Evolutionary conservation across 2,888 invertebrate genomes (phyloP).

Genomic region (Thecophora atra): DNA sequence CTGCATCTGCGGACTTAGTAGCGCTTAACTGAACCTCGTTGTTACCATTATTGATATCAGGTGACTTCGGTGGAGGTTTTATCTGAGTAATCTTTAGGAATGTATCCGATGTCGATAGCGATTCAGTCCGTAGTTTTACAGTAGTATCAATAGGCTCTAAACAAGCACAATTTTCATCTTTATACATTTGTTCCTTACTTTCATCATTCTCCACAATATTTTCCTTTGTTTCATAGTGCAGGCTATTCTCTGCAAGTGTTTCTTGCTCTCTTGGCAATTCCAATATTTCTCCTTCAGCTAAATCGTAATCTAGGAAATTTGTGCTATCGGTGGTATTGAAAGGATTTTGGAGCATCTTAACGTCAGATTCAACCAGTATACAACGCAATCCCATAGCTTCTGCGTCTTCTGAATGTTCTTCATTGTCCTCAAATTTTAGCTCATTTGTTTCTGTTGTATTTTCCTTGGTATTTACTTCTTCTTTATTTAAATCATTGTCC

Average conservation of each 20-base stretch:
- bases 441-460: background rate
- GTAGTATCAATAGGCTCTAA: background rate
- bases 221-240: conserved; percentile 1
- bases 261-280: conserved; percentile 52
- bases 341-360: conserved; percentile 54
- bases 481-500: conserved; percentile 13
- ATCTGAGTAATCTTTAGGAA: conserved; percentile 9
- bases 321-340: conserved; percentile 61
- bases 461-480: background rate
- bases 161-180: background rate
- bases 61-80: background rate
- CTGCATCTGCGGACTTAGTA: background rate
- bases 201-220: background rate
- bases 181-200: background rate
- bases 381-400: conserved; percentile 37
- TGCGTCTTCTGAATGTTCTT: background rate
- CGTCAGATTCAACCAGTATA: conserved; percentile 56
- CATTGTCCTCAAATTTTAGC: conserved; percentile 29
- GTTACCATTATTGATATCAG: background rate
- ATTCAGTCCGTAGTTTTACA: background rate
- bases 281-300: conserved; percentile 59
- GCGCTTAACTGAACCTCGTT: conserved; percentile 17
- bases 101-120: background rate
- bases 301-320: conserved; percentile 61
- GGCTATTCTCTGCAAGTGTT: background rate